Evolutionary conservation across 1,140 invertebrate species (phyloP).

Genomic region (Drosophila oshimai): DNA sequence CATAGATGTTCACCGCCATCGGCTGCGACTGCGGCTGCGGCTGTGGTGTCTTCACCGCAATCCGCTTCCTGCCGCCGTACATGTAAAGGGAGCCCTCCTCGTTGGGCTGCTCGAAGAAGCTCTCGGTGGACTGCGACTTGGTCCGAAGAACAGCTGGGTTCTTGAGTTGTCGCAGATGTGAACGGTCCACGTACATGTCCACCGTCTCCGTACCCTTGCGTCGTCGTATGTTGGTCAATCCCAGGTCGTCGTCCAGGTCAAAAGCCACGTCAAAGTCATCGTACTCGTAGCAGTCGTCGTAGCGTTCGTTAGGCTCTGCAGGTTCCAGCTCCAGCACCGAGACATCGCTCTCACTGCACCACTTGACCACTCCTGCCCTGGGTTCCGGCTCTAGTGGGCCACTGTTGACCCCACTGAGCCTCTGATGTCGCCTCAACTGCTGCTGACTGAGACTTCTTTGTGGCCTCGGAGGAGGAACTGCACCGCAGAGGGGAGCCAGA

Average conservation of each 20-base stretch:
- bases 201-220: constrained; percentile 35
- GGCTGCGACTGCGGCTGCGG: too few species aligned
- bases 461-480: constrained; percentile 62
- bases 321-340: constrained; percentile 70
- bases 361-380: constrained; percentile 61
- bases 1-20: constrained; percentile 67
- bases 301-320: constrained; percentile 33
- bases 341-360: constrained; percentile 81
- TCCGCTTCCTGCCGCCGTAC: constrained; percentile 75
- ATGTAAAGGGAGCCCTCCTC: constrained; percentile 78
- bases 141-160: constrained; percentile 55
- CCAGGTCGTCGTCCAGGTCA: constrained; percentile 55
- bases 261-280: constrained; percentile 70
- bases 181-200: constrained; percentile 60
- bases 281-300: constrained; percentile 68
- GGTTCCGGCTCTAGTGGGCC: constrained; percentile 29
- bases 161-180: constrained; percentile 54
- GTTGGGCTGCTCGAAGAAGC: constrained; percentile 77
- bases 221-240: constrained; percentile 28
- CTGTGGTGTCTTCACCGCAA: constrained; percentile 63
- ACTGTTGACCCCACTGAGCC: constrained; percentile 69
- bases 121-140: constrained; percentile 77
- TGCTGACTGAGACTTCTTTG: constrained; percentile 75
- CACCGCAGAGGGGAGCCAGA: constrained; percentile 70
- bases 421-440: constrained; percentile 72